Percentiles rank a stretch among this genome's conserved stretches.
Conservation (phyloP, 1,140 invertebrate genomes). For the Listronotus bonariensis region DNA sequence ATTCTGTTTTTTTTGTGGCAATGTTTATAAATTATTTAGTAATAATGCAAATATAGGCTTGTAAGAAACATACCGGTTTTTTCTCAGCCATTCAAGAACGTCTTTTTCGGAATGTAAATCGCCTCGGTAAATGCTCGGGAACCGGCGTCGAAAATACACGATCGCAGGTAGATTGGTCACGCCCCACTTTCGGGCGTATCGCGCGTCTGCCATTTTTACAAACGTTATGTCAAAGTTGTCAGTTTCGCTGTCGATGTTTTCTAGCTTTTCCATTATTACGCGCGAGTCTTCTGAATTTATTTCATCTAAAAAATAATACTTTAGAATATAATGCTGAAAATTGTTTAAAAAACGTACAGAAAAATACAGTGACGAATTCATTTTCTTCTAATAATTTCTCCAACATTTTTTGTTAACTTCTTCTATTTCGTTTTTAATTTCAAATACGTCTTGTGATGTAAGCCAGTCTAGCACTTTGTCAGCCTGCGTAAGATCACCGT, state of each 20-base stretch:
- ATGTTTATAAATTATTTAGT: too few species aligned
- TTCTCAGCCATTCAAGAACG: constrained; percentile 91
- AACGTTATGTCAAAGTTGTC: constrained; percentile 94
- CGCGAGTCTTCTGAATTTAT: constrained; percentile 78
- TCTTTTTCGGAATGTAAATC: constrained; percentile 82
- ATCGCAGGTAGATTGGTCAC: constrained; percentile 89
- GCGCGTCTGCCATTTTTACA: constrained; percentile 90
- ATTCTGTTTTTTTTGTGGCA: too few species aligned
- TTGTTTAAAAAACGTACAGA: constrained; percentile 73
- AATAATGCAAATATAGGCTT: too few species aligned
- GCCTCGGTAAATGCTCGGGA: constrained; percentile 93
- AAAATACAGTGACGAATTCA: constrained; percentile 93
- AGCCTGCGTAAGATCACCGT: constrained; percentile 87
- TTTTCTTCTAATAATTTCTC: constrained; percentile 93
- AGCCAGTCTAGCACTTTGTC: constrained; percentile 87
- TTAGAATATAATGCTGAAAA: background rate
- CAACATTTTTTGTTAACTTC: constrained; percentile 93
- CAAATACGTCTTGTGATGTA: constrained; percentile 92
- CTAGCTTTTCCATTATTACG: constrained; percentile 79
- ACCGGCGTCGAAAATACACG: constrained; percentile 91
- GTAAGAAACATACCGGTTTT: constrained; percentile 67
- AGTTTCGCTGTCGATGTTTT: constrained; percentile 91
- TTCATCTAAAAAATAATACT: constrained; percentile 66
- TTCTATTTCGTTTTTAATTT: constrained; percentile 95
- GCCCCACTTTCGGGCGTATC: constrained; percentile 94